Conservation (phyloP, 2,113 vertebrate species). For the Gallinago media region DNA sequence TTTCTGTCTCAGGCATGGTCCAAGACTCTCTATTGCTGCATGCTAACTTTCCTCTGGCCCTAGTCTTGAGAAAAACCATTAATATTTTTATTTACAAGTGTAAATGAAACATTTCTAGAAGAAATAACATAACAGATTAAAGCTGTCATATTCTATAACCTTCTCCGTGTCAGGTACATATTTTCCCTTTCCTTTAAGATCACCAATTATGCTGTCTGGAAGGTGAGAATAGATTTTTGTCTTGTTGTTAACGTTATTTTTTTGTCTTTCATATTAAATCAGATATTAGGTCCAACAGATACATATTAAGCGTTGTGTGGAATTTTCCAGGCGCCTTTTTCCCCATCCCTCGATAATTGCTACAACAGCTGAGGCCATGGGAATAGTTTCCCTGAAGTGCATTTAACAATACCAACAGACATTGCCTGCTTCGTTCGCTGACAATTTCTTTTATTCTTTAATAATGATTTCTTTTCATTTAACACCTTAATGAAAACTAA, state of each 20-base stretch:
- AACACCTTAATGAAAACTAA: conserved; percentile 70
- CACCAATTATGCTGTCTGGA: conserved; percentile 18
- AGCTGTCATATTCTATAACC: conserved; percentile 13
- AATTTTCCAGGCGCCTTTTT: neutral
- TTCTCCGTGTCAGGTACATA: neutral
- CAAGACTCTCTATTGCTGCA: neutral
- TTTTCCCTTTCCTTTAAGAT: conserved; percentile 36
- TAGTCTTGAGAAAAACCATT: neutral
- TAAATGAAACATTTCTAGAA: conserved; percentile 22
- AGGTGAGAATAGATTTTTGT: conserved; percentile 45
- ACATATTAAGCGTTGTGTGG: neutral
- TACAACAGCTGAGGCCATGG: neutral
- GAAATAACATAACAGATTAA: conserved; percentile 29
- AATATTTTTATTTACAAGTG: conserved; percentile 42
- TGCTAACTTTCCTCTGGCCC: neutral
- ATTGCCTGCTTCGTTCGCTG: conserved; percentile 36
- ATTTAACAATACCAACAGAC: neutral
- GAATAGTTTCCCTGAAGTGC: conserved; percentile 16
- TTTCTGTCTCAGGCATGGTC: neutral
- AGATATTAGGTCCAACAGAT: neutral
- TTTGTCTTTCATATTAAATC: neutral
- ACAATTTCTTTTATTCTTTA: conserved; percentile 47
- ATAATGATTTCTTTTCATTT: conserved; percentile 67
- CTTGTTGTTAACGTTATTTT: neutral
- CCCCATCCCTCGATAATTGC: neutral